Percentiles rank a stretch among this genome's conserved stretches.
Evolutionary conservation across 2,797 vertebrate species (phyloP).

Genomic region (Mormyrops boulengeri): DNA sequence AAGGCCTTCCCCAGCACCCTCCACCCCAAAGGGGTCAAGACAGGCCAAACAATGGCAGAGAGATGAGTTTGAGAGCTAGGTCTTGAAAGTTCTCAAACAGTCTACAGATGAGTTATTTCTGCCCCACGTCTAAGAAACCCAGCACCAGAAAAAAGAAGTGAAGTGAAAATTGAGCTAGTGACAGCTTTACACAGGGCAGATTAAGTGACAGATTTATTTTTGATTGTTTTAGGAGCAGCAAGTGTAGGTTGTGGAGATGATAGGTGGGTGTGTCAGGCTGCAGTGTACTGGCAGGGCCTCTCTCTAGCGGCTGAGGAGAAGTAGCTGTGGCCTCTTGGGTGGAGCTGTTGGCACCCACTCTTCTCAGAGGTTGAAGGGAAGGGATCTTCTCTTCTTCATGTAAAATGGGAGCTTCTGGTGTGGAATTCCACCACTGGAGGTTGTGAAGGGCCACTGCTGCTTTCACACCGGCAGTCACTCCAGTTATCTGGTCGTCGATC

Average conservation of each 20-base stretch:
- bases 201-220: neutral
- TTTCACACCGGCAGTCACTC: neutral
- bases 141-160: neutral
- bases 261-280: neutral
- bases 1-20: no score
- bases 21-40: neutral
- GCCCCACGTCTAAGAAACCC: neutral
- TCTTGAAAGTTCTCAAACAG: neutral
- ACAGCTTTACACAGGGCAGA: neutral
- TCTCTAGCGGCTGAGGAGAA: neutral
- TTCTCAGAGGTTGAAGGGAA: neutral
- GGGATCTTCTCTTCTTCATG: neutral
- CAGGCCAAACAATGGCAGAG: neutral
- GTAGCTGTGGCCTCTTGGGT: neutral
- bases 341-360: neutral
- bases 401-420: neutral
- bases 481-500: neutral
- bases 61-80: neutral
- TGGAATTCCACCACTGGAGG: neutral
- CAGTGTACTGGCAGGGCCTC: neutral
- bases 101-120: neutral
- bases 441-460: neutral
- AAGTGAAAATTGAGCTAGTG: neutral
- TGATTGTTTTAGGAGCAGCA: neutral
- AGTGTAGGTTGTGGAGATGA: neutral